A percentile compares a stretch with the other conserved stretches of the same genome.
These are phyloP conservation scores for Temnopleurus reevesii DNA, from an alignment of 53 echinoderm and acorn worm species.

Conservation along the genomic window DNA sequence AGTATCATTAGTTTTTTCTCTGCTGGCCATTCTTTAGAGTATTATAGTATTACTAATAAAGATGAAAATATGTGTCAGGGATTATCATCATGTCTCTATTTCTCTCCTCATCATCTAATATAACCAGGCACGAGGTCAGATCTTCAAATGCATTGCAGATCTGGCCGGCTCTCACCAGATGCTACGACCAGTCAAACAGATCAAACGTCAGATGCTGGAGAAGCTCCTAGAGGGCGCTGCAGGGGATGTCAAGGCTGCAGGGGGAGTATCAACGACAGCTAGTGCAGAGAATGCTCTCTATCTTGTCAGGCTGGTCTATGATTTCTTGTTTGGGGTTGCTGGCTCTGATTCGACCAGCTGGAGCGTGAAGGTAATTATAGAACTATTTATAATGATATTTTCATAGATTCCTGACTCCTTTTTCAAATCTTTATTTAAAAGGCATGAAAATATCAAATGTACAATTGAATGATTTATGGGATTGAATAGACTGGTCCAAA, in stretches of 20 bases:
- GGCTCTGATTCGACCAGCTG: slow-evolving; percentile 63
- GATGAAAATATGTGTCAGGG: no score
- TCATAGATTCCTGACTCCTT: no score
- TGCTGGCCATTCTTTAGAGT: no score
- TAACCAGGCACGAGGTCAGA: slow-evolving; percentile 83
- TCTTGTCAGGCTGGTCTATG: slow-evolving; percentile 84
- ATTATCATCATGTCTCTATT: no score
- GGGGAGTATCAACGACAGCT: slow-evolving; percentile 11
- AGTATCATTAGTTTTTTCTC: no score
- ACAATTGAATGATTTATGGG: no score
- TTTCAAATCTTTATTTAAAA: no score
- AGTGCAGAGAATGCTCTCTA: slow-evolving; percentile 87
- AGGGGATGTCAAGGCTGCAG: slow-evolving; percentile 66
- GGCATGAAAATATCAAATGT: no score
- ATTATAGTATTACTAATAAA: no score
- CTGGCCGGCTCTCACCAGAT: slow-evolving; percentile 71
- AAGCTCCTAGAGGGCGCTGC: slow-evolving; percentile 87
- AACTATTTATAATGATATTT: not conserved
- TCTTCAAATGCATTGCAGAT: slow-evolving; percentile 77
- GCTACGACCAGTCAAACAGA: slow-evolving; percentile 69
- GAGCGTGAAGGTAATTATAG: slow-evolving; percentile 75
- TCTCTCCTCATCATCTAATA: not conserved
- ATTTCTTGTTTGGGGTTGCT: slow-evolving; percentile 80
- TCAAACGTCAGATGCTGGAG: slow-evolving; percentile 86
- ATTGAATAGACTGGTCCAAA: no score